Evolutionary conservation across 2,888 invertebrate genomes (phyloP), one percentile per base, ranked within the genome.

Genomic region (Clunio marinus): DNA sequence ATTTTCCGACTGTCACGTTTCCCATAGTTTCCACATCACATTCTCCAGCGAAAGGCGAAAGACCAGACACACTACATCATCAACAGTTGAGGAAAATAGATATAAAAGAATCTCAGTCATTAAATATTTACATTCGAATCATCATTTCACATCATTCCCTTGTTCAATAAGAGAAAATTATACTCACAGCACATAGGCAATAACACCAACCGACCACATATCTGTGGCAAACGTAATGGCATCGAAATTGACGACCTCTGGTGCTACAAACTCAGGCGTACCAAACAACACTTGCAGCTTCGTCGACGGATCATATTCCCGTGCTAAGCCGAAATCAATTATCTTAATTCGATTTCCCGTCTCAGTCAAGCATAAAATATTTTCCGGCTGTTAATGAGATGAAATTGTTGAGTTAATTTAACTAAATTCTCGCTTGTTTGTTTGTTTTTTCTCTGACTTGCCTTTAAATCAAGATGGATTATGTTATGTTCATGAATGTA

Each of bases 201-300:
- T 96, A 70, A 99, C 97, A 51, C 98, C 98, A 24, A 99, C 89
- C 67, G 95, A 95, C 98, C 97, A 98, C 96, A 98, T 96, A 76
- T 99, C 99, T 0, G 98, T 96, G 7, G 91, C 91, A 75, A 89
- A 96, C 69, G 93, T 91, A 74, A 99, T 95, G 75, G 91, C 90
- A 77, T 99, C 98, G 79, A 97, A 99, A 82, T 97, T 98, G 45
- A 99, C 95, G 25, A 98, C 96, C 83, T 99, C 98, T 0, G 98
- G 98, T 0, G 97, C 96, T 62, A 97, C 96, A 77, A 99, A 99
- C 45, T 99, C 99, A 0, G 98, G 98, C 0, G 99, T 99, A 1
- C 98, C 99, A 76, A 96, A 97, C 66, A 97, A 81, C 2, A 97
- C 94, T 79, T 93, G 92, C 66, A 96, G 81, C 75, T 95, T 94